phyloP scores from a whole-genome alignment of 2,113 vertebrate genomes.

The Pelodiscus sinensis region DNA sequence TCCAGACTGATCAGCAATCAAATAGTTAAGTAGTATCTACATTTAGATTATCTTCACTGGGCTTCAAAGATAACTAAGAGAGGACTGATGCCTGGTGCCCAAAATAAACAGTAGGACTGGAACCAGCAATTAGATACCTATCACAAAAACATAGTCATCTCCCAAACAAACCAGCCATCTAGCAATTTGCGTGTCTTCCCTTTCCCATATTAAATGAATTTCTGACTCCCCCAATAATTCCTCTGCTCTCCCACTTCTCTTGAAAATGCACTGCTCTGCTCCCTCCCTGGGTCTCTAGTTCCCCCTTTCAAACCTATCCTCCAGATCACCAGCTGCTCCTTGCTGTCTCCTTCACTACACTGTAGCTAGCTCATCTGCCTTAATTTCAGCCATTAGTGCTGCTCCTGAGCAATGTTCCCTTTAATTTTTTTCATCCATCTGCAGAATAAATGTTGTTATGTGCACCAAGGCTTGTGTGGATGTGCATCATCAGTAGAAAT shows the following conservation, averaged over 20 bases:
- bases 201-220: not conserved
- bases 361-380: not conserved
- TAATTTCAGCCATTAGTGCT: not conserved
- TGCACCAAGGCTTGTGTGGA: no score
- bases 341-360: not conserved
- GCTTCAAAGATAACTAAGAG: not conserved
- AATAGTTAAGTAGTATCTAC: not conserved
- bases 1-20: not conserved
- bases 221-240: not conserved
- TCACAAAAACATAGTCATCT: not conserved
- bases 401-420: not conserved
- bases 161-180: not conserved
- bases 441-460: no score
- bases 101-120: not conserved
- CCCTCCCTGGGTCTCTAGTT: not conserved
- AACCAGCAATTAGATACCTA: not conserved
- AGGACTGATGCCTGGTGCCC: not conserved
- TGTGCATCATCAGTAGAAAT: no score
- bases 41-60: not conserved
- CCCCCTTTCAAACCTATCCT: not conserved
- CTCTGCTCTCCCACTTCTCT: not conserved
- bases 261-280: rapidly evolving
- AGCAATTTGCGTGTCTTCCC: not conserved
- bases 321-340: not conserved
- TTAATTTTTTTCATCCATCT: no score